Percentiles rank a stretch among this genome's conserved stretches.
Conservation (phyloP, 2,888 invertebrate genomes). For the Clanis bilineata region DNA sequence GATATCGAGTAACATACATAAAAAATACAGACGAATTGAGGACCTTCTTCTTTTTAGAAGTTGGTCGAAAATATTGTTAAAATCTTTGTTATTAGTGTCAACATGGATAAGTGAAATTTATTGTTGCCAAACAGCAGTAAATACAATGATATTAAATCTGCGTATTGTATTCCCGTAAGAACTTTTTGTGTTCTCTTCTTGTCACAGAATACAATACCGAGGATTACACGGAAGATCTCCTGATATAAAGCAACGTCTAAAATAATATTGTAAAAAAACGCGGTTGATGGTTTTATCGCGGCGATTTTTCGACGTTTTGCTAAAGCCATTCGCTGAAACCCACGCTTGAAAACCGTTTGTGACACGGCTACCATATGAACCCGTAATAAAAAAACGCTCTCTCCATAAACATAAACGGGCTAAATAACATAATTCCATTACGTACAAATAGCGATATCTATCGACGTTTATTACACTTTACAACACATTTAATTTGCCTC, state of each 20-base stretch:
- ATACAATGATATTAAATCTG: not conserved
- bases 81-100: too few species aligned
- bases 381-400: slow-evolving; percentile 4
- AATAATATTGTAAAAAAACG: not conserved
- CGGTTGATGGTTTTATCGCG: not conserved
- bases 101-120: too few species aligned
- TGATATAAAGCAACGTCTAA: not conserved
- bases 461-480: slow-evolving; percentile 18
- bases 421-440: slow-evolving; percentile 17
- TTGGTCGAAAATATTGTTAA: too few species aligned
- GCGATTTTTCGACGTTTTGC: not conserved
- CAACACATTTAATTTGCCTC: slow-evolving; percentile 18
- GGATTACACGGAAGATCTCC: not conserved
- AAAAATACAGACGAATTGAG: too few species aligned
- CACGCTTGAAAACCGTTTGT: slow-evolving; percentile 6
- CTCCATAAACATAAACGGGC: slow-evolving; percentile 3
- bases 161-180: not conserved
- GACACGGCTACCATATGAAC: slow-evolving; percentile 1
- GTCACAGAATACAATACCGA: not conserved
- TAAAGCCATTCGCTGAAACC: not conserved
- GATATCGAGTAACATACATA: too few species aligned
- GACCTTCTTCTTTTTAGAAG: too few species aligned
- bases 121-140: not conserved
- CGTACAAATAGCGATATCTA: slow-evolving; percentile 3
- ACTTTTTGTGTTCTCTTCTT: not conserved